A percentile compares a stretch with the other conserved stretches of the same genome.
Evolutionary conservation across 2,888 invertebrate genomes (phyloP).

Genomic region (Meliscaeva auricollis): DNA sequence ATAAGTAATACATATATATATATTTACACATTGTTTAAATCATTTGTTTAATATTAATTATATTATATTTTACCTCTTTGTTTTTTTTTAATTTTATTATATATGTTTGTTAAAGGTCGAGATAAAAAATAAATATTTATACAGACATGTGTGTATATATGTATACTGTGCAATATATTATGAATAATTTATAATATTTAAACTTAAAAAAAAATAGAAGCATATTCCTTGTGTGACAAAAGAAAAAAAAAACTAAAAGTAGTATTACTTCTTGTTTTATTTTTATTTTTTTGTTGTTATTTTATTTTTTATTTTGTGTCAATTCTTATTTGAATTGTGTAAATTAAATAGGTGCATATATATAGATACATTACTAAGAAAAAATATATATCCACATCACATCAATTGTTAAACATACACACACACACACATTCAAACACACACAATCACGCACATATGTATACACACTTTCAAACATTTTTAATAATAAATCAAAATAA

Average conservation of each 20-base stretch:
- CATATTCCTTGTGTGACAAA: conserved; percentile 71
- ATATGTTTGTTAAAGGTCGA: conserved; percentile 52
- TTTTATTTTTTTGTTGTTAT: conserved; percentile 9
- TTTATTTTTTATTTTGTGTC: background rate
- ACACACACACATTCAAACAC: conserved; percentile 42
- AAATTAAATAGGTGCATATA: conserved; percentile 62
- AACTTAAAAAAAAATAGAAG: conserved; percentile 30
- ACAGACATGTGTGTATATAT: conserved; percentile 49
- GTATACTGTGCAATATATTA: conserved; percentile 32
- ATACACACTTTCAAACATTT: conserved; percentile 36
- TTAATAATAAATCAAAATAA: background rate
- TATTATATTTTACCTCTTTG: too few species aligned
- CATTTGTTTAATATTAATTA: conserved; percentile 7
- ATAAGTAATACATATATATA: conserved; percentile 37
- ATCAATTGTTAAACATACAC: conserved; percentile 61
- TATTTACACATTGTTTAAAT: conserved; percentile 49
- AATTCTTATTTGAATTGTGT: conserved; percentile 49
- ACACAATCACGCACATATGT: conserved; percentile 24
- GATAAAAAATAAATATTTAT: conserved; percentile 31
- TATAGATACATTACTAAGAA: conserved; percentile 56
- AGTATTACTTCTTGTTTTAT: conserved; percentile 36
- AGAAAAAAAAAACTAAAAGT: conserved; percentile 19
- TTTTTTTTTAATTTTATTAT: conserved; percentile 53
- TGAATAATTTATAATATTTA: conserved; percentile 59
- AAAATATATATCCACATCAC: conserved; percentile 56